phyloP scores from a whole-genome alignment of 2,113 vertebrate species.

The Engraulis encrasicolus region DNA sequence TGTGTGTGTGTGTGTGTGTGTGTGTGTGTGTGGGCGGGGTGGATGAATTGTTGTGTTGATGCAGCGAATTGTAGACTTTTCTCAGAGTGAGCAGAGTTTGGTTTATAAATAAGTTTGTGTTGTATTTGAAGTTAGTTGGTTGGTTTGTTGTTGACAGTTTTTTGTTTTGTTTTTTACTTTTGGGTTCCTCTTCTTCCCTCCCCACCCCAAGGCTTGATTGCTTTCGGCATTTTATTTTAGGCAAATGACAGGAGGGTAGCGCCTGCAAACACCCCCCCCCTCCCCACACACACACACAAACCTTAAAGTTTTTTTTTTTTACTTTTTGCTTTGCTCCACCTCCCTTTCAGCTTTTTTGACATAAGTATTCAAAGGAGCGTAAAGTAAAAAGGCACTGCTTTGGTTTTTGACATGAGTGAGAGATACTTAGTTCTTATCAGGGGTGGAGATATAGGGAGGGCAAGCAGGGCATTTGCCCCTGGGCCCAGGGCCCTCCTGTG shows the following conservation, averaged over 20 bases:
- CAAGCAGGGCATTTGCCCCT: too few species aligned
- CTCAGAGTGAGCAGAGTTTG: background rate
- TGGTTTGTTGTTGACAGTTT: constrained; percentile 15
- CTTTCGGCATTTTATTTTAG: background rate
- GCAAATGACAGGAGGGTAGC: background rate
- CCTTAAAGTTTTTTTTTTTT: too few species aligned
- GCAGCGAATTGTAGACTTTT: constrained; percentile 3
- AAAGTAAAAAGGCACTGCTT: background rate
- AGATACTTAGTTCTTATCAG: background rate
- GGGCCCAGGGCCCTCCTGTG: too few species aligned
- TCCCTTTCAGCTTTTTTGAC: constrained; percentile 2
- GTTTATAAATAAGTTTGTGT: background rate
- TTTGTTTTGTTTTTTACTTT: too few species aligned
- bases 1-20: too few species aligned
- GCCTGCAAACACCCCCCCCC: too few species aligned
- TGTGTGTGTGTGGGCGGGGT: too few species aligned
- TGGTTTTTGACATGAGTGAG: background rate
- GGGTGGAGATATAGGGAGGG: too few species aligned
- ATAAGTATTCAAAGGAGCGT: background rate
- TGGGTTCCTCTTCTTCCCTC: background rate
- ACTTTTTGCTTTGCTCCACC: too few species aligned
- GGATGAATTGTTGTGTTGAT: constrained; percentile 12
- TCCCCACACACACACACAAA: too few species aligned
- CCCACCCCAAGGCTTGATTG: constrained; percentile 3
- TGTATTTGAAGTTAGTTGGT: background rate